These are phyloP conservation scores for Gracilinanus agilis DNA, from an alignment of 2,113 vertebrate genomes.

Conservation along the genomic window DNA sequence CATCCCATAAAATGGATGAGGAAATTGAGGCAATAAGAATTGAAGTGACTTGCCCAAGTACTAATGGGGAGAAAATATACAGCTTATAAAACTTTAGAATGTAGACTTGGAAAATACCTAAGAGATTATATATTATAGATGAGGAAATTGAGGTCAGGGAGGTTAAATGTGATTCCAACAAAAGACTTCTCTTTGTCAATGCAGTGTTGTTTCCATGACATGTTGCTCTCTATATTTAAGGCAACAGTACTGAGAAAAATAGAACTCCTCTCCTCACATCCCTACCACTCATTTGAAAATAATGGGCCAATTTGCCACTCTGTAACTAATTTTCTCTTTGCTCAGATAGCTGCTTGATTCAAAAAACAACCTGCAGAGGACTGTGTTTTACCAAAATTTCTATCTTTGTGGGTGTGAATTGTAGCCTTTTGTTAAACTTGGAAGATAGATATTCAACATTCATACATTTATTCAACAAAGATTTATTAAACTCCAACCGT, in stretches of 20 bases:
- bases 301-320: not conserved
- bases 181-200: not conserved
- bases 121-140: not conserved
- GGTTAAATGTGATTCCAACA: not conserved
- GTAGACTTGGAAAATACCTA: not conserved
- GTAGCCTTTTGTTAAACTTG: slow-evolving; percentile 36
- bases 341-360: slow-evolving; percentile 22
- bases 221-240: not conserved
- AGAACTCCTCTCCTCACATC: not conserved
- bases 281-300: not conserved
- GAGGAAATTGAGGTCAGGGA: not conserved
- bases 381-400: not conserved
- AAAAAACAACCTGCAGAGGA: not conserved
- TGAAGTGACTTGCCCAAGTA: not conserved
- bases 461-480: not conserved
- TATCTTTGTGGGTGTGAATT: slow-evolving; percentile 29
- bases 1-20: not conserved
- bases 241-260: not conserved
- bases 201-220: not conserved
- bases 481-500: not conserved
- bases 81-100: not conserved
- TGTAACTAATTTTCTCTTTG: not conserved
- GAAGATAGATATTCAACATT: slow-evolving; percentile 55
- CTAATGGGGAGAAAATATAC: not conserved
- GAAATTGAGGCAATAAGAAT: not conserved